Evolutionary conservation across 1,140 invertebrate species (phyloP).

Genomic region (Ceratina australensis): DNA sequence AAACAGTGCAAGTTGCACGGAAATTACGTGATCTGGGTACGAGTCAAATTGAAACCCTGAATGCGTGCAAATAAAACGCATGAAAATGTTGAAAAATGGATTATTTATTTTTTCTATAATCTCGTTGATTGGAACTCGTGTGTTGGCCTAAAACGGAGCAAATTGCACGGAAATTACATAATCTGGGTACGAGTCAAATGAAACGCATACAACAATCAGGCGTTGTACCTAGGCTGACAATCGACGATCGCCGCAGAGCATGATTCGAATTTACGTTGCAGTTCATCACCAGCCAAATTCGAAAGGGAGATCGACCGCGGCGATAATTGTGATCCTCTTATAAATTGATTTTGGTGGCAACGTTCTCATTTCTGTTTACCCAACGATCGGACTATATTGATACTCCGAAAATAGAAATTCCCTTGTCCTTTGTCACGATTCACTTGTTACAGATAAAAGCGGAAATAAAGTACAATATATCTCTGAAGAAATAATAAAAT

Average conservation of each 20-base stretch:
- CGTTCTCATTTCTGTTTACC: background rate
- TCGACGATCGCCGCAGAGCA: slow-evolving; percentile 21
- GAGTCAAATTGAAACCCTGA: too few relatives aligned
- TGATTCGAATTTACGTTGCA: slow-evolving; percentile 27
- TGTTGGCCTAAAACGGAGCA: slow-evolving; percentile 1
- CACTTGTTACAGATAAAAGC: too few relatives aligned
- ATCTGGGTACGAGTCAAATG: slow-evolving; percentile 27
- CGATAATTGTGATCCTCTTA: slow-evolving; percentile 43
- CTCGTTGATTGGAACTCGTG: too few relatives aligned
- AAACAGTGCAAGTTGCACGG: slow-evolving; percentile 33
- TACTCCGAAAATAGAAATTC: background rate
- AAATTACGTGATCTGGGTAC: slow-evolving; percentile 34
- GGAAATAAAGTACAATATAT: too few relatives aligned
- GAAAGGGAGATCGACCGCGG: slow-evolving; percentile 13
- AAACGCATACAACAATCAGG: slow-evolving; percentile 36
- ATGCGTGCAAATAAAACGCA: slow-evolving; percentile 37
- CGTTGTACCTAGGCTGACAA: background rate
- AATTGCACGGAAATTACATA: slow-evolving; percentile 38
- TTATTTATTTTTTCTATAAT: too few relatives aligned
- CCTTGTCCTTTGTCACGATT: background rate
- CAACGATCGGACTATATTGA: background rate
- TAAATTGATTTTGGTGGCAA: slow-evolving; percentile 33
- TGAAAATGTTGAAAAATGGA: too few relatives aligned
- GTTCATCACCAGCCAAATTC: slow-evolving; percentile 40
- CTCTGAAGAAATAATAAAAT: too few relatives aligned